Evolutionary conservation across 2,113 vertebrate genomes (phyloP).

Genomic region (Ailurus styani): DNA sequence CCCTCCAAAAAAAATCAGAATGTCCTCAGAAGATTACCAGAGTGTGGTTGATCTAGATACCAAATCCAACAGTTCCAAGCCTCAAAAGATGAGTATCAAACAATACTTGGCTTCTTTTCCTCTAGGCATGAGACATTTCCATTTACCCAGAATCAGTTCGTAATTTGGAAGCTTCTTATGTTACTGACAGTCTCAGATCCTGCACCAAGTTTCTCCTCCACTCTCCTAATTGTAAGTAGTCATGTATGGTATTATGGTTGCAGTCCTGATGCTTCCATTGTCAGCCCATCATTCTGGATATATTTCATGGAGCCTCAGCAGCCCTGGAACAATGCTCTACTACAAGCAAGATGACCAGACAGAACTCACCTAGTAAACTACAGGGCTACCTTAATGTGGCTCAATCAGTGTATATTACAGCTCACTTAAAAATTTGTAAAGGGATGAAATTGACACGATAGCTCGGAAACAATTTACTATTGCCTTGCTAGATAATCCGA

Average conservation of each 20-base stretch:
- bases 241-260: neutral
- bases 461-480: neutral
- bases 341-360: neutral
- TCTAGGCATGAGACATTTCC: neutral
- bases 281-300: neutral
- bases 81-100: constrained; percentile 39
- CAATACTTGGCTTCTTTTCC: constrained; percentile 32
- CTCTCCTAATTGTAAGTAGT: neutral
- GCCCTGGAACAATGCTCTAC: neutral
- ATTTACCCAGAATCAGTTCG: neutral
- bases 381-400: neutral
- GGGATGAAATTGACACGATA: neutral
- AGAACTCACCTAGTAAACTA: neutral
- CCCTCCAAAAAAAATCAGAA: neutral
- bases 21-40: constrained; percentile 34
- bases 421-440: neutral
- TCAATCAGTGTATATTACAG: neutral
- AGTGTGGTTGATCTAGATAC: constrained; percentile 43
- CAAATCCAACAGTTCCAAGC: constrained; percentile 24
- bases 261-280: neutral
- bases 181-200: constrained; percentile 39
- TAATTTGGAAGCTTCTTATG: constrained; percentile 56
- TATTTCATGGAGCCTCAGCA: neutral
- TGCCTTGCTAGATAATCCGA: neutral
- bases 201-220: neutral